Evolutionary conservation across 2,797 vertebrate species (phyloP), one percentile per base, ranked within the genome.

Genomic region (Gymnoscopelus microlampas): DNA sequence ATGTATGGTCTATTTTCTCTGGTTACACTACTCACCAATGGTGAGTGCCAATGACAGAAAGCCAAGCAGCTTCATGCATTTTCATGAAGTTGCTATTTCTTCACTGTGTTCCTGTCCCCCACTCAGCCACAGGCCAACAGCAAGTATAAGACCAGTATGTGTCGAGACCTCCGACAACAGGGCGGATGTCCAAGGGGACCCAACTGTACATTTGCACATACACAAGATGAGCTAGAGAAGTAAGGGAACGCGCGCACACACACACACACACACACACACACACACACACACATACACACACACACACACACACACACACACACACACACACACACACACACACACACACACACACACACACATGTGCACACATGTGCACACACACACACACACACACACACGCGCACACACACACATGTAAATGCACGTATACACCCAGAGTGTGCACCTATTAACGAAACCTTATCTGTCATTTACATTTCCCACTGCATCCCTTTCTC

Each of bases 141-240:
- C 92, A 99, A 99, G 85, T 99, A 98, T 60, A 99, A 99, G 92
- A 99, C 97, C 77, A 99, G 97, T 80, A 98, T 99, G 96, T 99
- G 97, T 86, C 91, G 97, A 85, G 97, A 99, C 89, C 94, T 99
- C 61, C 94, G 97, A 79, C 97, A 97, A 80, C 97, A 98, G 89
- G 96, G 97, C 2, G 97, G 96, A 19, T 99, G 97, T 80, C 97
- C 97, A 4, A 87, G 97, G 85, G 97, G 97, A 92, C 93, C 94
- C 85, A 98, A 96, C 87, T 98, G 97, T 86, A 98, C 96, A 2
- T 99, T 99, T 86, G 97, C 97, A 77, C 97, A 99, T 93, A 98
- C 97, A 53, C 97, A 98, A 89, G 97, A 99, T 67, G 97, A 99
- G 85, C 94, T 99, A 79, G 97, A 99, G 90, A 99, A 97, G 97